phyloP scores from a whole-genome alignment of 2,888 invertebrate genomes.

The Germaria angustata region DNA sequence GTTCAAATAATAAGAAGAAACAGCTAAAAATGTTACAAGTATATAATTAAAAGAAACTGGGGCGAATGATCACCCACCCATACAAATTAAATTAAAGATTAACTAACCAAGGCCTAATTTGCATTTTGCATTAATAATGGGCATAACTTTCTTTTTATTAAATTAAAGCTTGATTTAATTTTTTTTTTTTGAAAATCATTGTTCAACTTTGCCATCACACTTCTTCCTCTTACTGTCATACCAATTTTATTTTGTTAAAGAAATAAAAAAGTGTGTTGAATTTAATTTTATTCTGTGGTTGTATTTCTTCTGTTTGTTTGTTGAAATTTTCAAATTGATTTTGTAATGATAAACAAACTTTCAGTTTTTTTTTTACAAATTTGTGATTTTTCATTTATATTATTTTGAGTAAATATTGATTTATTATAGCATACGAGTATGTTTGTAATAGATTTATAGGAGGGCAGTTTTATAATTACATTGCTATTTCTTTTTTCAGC shows the following conservation, averaged over 20 bases:
- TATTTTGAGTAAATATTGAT: slow-evolving; percentile 1
- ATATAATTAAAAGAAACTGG: too few relatives aligned
- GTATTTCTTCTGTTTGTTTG: neutral
- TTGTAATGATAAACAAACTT: slow-evolving; percentile 19
- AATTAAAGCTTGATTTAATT: neutral
- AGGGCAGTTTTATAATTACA: too few relatives aligned
- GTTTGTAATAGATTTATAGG: too few relatives aligned
- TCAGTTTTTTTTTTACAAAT: slow-evolving; percentile 1
- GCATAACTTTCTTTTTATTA: neutral
- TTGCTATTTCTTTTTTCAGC: too few relatives aligned
- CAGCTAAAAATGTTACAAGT: too few relatives aligned
- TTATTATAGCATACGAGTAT: slow-evolving; percentile 12
- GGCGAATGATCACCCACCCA: too few relatives aligned
- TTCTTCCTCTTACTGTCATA: neutral
- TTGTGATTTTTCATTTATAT: neutral
- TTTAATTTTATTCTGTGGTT: neutral
- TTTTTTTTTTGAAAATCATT: neutral
- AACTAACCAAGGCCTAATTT: too few relatives aligned
- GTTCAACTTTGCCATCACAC: neutral
- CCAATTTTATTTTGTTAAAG: neutral
- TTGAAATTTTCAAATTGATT: slow-evolving; percentile 14
- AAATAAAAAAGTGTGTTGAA: too few relatives aligned
- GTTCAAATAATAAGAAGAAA: too few relatives aligned
- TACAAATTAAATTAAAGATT: too few relatives aligned
- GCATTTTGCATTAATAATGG: neutral